Evolutionary conservation across 2,797 vertebrate genomes (phyloP).

Genomic region (Crenuchus spilurus): DNA sequence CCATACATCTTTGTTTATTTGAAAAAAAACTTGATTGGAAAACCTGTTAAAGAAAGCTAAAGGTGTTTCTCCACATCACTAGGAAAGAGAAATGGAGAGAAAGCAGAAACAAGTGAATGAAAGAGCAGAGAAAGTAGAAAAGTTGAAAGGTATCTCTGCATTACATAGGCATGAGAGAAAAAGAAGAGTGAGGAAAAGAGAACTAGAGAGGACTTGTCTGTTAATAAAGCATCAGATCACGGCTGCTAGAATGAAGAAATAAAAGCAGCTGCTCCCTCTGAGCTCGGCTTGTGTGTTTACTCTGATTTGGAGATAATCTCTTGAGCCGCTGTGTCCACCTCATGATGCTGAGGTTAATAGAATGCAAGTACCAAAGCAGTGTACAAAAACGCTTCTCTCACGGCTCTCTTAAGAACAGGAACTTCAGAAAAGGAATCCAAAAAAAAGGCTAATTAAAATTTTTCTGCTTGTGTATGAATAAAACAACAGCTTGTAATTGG

Average conservation of each 20-base stretch:
- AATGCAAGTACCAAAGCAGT: neutral
- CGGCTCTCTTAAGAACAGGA: neutral
- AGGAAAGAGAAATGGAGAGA: neutral
- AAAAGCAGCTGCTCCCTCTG: slow-evolving; percentile 32
- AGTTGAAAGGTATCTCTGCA: neutral
- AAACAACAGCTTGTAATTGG: neutral
- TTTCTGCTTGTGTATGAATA: neutral
- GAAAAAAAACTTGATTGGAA: no score
- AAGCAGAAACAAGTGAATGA: no score
- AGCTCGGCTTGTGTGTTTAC: slow-evolving; percentile 36
- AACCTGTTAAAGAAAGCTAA: no score
- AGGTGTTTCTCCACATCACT: no score
- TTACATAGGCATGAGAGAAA: neutral
- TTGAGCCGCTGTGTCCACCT: neutral
- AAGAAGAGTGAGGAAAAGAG: neutral
- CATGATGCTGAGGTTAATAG: slow-evolving; percentile 40
- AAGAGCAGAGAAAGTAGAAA: neutral
- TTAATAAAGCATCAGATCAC: slow-evolving; percentile 31
- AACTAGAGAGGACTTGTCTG: slow-evolving; percentile 9
- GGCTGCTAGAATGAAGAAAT: slow-evolving; percentile 22
- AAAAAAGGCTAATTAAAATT: neutral
- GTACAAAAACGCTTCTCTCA: no score
- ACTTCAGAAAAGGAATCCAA: neutral
- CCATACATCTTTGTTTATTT: no score
- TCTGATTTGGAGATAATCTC: slow-evolving; percentile 30